Conservation (phyloP, 2,888 invertebrate species). For the Julus scandinavius region DNA sequence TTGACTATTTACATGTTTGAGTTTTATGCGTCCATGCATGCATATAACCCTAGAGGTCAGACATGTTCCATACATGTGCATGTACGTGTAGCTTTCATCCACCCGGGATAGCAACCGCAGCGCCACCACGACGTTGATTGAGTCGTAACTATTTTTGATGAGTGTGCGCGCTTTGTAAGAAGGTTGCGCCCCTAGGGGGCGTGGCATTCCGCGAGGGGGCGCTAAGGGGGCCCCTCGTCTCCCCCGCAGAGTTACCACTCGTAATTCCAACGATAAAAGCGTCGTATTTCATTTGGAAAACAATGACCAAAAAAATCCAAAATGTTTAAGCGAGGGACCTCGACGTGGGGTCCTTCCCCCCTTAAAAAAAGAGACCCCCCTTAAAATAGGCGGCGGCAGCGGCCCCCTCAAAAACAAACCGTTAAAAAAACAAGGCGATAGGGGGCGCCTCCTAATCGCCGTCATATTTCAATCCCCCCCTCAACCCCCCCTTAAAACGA, state of each 20-base stretch:
- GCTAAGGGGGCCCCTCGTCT: neutral
- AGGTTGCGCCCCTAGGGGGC: neutral
- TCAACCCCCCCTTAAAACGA: no score
- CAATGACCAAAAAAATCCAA: neutral
- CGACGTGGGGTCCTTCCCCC: no score
- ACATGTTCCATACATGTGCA: no score
- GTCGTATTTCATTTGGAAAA: conserved; percentile 1
- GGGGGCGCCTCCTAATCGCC: neutral
- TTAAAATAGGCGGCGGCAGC: neutral
- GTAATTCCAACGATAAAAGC: neutral
- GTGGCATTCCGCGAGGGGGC: neutral
- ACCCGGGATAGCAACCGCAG: no score
- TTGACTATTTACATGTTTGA: no score
- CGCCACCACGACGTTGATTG: neutral
- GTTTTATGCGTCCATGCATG: no score
- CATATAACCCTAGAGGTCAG: no score
- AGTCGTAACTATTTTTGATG: neutral
- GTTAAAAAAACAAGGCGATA: neutral
- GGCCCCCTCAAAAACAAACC: neutral
- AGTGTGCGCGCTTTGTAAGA: neutral
- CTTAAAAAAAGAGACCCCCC: no score
- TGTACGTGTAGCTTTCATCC: no score
- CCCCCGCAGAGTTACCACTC: neutral
- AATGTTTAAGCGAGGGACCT: no score
- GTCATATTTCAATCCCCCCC: neutral